Conservation (phyloP, 2,888 invertebrate species). For the Diarsia rubi region DNA sequence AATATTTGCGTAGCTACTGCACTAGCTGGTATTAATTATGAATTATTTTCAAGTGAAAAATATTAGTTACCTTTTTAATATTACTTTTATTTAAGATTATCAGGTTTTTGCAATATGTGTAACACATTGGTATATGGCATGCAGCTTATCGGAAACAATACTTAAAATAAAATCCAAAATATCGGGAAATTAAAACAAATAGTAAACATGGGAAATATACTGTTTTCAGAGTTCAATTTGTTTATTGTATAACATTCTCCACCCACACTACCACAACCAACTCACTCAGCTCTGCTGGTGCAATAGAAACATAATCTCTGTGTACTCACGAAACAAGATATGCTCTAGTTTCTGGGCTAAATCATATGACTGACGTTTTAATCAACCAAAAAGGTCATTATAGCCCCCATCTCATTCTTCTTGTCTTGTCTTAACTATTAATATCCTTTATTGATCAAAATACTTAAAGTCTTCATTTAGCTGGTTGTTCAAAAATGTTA, state of each 20-base stretch:
- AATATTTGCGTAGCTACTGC: not conserved
- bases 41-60: not conserved
- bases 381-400: not conserved
- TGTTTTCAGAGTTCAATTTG: too few relatives aligned
- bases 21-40: not conserved
- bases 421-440: not conserved
- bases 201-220: too few relatives aligned
- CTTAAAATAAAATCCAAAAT: too few relatives aligned
- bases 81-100: too few relatives aligned
- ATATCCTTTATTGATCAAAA: not conserved
- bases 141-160: too few relatives aligned
- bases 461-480: not conserved
- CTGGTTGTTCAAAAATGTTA: not conserved
- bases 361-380: not conserved
- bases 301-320: slow-evolving; percentile 1
- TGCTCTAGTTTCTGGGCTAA: slow-evolving; percentile 1
- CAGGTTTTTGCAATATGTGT: too few relatives aligned
- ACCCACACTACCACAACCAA: too few relatives aligned
- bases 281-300: not conserved
- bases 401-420: not conserved
- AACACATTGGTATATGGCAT: too few relatives aligned
- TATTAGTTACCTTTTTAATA: too few relatives aligned
- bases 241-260: not conserved
- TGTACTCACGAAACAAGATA: not conserved
- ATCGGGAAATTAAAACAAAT: too few relatives aligned